Evolutionary conservation across 30 jellyfish, hydroid and myxozoan genomes (phyloP).

Genomic region (Pelagia noctiluca): DNA sequence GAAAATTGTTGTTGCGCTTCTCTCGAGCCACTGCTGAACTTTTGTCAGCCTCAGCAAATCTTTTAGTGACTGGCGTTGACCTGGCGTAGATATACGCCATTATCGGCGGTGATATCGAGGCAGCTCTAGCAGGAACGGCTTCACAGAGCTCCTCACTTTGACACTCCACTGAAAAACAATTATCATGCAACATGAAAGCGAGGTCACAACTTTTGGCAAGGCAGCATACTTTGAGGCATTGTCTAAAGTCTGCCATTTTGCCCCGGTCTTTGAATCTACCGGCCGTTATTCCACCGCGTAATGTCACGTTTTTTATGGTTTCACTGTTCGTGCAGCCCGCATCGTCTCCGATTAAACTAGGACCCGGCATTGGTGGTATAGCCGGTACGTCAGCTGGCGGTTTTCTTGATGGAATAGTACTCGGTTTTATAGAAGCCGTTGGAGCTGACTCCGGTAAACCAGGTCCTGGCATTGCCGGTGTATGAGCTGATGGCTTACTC

Average conservation of each 20-base stretch:
- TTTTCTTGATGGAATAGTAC: too few relatives aligned
- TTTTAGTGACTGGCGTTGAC: conserved; percentile 45
- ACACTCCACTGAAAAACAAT: conserved; percentile 94
- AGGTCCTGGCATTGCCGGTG: too few relatives aligned
- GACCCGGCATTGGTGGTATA: conserved; percentile 37
- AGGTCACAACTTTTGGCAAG: conserved; percentile 79
- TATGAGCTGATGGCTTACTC: too few relatives aligned
- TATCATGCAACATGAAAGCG: conserved; percentile 89
- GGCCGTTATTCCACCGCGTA: conserved; percentile 86
- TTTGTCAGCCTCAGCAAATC: conserved; percentile 9
- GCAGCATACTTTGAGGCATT: conserved; percentile 89
- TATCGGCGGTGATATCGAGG: conserved; percentile 65
- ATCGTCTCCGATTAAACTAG: conserved; percentile 73
- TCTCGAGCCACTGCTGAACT: background rate
- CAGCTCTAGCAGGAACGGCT: conserved; percentile 88
- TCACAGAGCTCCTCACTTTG: conserved; percentile 76
- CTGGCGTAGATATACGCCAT: conserved; percentile 90
- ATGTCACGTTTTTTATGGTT: conserved; percentile 73
- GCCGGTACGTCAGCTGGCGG: background rate
- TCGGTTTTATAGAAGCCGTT: too few relatives aligned
- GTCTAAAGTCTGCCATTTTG: conserved; percentile 76
- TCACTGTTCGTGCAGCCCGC: conserved; percentile 93
- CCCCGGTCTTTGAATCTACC: conserved; percentile 94
- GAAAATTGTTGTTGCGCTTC: background rate
- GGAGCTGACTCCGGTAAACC: too few relatives aligned